Evolutionary conservation across 2,113 vertebrate species (phyloP).

Genomic region (Tychaedon coryphoeus): DNA sequence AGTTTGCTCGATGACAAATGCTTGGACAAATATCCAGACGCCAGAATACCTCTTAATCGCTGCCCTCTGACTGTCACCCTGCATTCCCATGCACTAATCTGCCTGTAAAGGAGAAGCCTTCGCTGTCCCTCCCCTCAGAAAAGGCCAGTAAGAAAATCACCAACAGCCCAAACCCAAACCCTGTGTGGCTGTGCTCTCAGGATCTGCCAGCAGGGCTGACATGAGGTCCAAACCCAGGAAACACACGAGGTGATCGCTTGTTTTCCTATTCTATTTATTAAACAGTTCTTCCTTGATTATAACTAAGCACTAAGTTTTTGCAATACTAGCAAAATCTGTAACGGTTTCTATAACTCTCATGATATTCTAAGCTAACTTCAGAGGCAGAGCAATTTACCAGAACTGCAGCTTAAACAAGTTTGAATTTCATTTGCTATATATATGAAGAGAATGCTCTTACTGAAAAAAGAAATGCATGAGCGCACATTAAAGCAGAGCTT

Average conservation of each 20-base stretch:
- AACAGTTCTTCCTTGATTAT: conserved; percentile 60
- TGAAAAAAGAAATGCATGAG: conserved; percentile 70
- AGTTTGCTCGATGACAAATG: background rate
- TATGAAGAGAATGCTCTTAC: conserved; percentile 66
- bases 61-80: background rate
- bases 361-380: conserved; percentile 67
- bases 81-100: background rate
- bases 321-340: conserved; percentile 66
- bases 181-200: background rate
- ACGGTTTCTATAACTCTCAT: conserved; percentile 52
- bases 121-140: background rate
- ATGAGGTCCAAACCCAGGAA: conserved; percentile 1
- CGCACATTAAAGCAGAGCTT: conserved; percentile 71
- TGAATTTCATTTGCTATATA: conserved; percentile 71
- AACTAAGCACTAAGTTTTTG: conserved; percentile 64
- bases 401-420: conserved; percentile 71
- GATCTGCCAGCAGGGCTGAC: background rate
- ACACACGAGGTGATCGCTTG: conserved; percentile 6
- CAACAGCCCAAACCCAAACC: background rate
- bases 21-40: background rate
- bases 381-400: conserved; percentile 67
- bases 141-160: background rate
- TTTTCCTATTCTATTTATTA: conserved; percentile 57
- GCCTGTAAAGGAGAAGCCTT: background rate
- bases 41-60: background rate